phyloP scores from a whole-genome alignment of 2,888 invertebrate genomes.

The Lottia gigantea region DNA sequence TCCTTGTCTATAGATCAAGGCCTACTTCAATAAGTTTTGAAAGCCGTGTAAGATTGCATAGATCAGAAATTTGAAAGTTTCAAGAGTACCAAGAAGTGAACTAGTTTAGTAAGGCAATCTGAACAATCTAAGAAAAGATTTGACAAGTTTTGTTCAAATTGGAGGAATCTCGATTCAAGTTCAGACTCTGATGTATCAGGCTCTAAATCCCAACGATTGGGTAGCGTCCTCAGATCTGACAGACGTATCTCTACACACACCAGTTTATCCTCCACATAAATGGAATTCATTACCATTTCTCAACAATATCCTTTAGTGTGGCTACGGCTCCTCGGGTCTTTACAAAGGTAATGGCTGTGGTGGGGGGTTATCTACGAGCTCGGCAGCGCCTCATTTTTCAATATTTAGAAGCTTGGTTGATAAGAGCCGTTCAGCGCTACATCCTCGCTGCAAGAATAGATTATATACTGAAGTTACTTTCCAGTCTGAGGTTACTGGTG shows the following conservation, averaged over 20 bases:
- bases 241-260: not conserved
- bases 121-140: not conserved
- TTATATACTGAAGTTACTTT: not conserved
- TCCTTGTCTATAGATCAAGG: no score
- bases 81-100: not conserved
- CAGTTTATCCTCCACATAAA: not conserved
- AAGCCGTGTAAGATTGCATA: not conserved
- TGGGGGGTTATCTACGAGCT: not conserved
- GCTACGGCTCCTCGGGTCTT: not conserved
- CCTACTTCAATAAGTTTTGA: not conserved
- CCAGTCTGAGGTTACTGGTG: not conserved
- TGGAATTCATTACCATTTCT: not conserved
- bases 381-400: not conserved
- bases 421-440: not conserved
- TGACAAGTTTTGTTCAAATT: not conserved
- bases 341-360: not conserved
- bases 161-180: no score
- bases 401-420: not conserved
- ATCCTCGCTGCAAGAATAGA: not conserved
- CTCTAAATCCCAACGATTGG: slow-evolving; percentile 13
- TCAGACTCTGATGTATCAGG: not conserved
- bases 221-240: not conserved
- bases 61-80: not conserved
- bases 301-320: not conserved
- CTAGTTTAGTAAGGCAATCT: not conserved